These are phyloP conservation scores for Enchytraeus crypticus DNA, from an alignment of 2,888 invertebrate genomes.

Conservation along the genomic window DNA sequence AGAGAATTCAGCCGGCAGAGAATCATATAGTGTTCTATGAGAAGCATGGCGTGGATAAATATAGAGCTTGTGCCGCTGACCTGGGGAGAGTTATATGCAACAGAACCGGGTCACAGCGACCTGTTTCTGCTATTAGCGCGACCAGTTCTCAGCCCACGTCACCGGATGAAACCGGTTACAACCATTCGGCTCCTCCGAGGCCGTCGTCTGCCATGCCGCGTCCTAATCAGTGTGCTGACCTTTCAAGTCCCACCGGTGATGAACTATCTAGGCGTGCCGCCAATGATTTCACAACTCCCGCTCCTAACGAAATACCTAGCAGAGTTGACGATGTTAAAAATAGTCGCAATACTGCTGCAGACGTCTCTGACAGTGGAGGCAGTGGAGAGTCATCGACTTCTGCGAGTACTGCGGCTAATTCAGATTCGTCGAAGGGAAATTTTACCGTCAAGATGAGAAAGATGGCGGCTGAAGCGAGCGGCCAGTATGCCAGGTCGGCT, in stretches of 20 bases:
- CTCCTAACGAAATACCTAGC: neutral
- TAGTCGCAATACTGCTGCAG: neutral
- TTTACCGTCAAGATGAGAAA: too few species aligned
- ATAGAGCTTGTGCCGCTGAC: constrained; percentile 21
- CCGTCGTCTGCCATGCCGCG: neutral
- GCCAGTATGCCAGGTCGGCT: neutral
- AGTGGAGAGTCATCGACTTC: neutral
- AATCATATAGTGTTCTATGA: constrained; percentile 28
- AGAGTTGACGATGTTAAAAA: neutral
- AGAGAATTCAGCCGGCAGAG: constrained; percentile 19
- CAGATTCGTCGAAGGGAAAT: too few species aligned
- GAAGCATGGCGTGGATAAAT: constrained; percentile 25
- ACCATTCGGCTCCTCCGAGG: neutral
- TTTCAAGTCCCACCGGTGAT: too few species aligned
- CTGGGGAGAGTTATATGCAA: constrained; percentile 21
- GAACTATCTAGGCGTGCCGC: neutral
- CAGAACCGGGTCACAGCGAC: constrained; percentile 2
- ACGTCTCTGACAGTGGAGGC: neutral
- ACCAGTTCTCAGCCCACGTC: neutral
- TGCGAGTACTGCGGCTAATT: too few species aligned
- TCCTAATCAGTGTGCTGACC: neutral
- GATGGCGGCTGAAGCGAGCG: too few species aligned
- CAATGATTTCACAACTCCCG: neutral
- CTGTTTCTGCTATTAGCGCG: neutral
- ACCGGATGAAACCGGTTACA: neutral